Conservation (phyloP, 1,140 invertebrate species). For the Drosophila melanica region DNA sequence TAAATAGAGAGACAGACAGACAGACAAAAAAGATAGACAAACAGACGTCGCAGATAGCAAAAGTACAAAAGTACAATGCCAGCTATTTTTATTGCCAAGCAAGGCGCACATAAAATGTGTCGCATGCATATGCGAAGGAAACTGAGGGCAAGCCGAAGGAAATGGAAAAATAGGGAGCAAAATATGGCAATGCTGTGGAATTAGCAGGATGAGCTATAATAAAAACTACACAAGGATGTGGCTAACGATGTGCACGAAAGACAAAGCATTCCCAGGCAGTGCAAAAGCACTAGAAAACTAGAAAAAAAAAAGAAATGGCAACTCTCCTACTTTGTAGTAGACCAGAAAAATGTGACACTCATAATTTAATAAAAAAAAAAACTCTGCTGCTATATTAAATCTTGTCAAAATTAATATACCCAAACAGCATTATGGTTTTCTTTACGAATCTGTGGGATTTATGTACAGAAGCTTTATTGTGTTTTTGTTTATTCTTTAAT, state of each 20-base stretch:
- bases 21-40: constrained; percentile 25
- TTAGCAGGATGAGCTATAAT: constrained; percentile 71
- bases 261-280: constrained; percentile 53
- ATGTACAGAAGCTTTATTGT: too few species aligned
- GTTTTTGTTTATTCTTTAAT: too few species aligned
- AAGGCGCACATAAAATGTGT: constrained; percentile 77
- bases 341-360: constrained; percentile 27
- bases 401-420: neutral
- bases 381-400: neutral
- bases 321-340: constrained; percentile 14
- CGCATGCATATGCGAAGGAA: constrained; percentile 66
- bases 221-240: constrained; percentile 80
- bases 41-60: constrained; percentile 53
- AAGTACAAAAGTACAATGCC: constrained; percentile 61
- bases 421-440: neutral
- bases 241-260: constrained; percentile 66
- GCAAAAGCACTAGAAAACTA: constrained; percentile 7
- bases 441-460: too few species aligned
- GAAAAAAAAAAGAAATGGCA: constrained; percentile 30
- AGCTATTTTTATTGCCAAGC: constrained; percentile 79
- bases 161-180: neutral
- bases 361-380: constrained; percentile 17
- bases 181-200: constrained; percentile 43
- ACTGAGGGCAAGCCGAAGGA: neutral
- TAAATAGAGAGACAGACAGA: constrained; percentile 36